Evolutionary conservation across 92 coral and sea anemone genomes (phyloP).

Genomic region (Isaurus tuberculatus): DNA sequence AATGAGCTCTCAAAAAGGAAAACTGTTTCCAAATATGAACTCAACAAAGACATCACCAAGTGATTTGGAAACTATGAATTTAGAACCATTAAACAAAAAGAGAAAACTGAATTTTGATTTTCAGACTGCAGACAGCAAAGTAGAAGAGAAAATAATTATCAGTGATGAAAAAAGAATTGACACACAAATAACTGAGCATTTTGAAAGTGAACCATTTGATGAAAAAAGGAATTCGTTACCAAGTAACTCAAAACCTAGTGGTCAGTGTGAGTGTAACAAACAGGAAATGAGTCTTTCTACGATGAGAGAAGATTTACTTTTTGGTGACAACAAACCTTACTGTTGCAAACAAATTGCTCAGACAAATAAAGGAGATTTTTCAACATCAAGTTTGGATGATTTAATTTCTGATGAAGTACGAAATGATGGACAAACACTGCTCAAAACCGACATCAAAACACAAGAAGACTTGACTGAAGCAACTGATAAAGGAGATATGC

Average conservation of each 20-base stretch:
- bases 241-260: neutral
- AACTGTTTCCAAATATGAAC: neutral
- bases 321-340: neutral
- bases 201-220: slow-evolving; percentile 15
- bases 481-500: neutral
- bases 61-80: neutral
- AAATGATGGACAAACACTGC: neutral
- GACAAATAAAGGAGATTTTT: neutral
- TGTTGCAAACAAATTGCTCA: neutral
- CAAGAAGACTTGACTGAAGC: neutral
- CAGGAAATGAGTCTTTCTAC: slow-evolving; percentile 1
- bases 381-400: neutral
- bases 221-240: neutral
- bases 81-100: slow-evolving; percentile 9
- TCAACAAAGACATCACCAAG: slow-evolving; percentile 28
- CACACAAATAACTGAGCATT: neutral
- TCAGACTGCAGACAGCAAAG: slow-evolving; percentile 24
- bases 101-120: slow-evolving; percentile 2
- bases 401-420: neutral
- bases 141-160: neutral
- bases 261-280: neutral
- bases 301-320: neutral
- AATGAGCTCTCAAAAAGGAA: neutral
- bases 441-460: neutral
- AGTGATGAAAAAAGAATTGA: neutral